These are phyloP conservation scores for Lycaon pictus DNA, from an alignment of 2,113 vertebrate genomes.

Conservation along the genomic window DNA sequence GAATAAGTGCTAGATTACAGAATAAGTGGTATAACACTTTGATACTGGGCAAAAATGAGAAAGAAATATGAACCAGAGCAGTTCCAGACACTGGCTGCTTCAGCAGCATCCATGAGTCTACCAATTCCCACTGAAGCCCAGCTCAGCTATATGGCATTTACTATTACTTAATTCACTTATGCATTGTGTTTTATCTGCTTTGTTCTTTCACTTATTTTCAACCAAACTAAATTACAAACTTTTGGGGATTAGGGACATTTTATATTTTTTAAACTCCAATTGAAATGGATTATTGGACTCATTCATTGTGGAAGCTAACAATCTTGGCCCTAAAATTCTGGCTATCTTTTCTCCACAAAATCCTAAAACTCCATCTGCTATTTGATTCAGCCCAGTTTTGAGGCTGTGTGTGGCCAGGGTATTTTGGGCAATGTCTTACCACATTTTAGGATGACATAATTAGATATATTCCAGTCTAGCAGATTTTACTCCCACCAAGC, in stretches of 20 bases:
- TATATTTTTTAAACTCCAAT: not conserved
- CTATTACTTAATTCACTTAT: not conserved
- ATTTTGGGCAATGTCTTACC: slow-evolving; percentile 39
- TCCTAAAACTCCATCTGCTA: slow-evolving; percentile 55
- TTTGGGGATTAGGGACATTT: not conserved
- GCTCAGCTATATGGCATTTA: not conserved
- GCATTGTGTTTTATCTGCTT: not conserved
- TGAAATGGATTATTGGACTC: not conserved
- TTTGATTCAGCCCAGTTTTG: not conserved
- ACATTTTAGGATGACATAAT: slow-evolving; percentile 51
- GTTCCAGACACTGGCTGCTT: not conserved
- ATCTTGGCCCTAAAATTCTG: not conserved
- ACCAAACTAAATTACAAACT: not conserved
- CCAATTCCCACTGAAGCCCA: not conserved
- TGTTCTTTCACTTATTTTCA: not conserved
- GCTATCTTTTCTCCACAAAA: slow-evolving; percentile 42
- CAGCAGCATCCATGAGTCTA: not conserved
- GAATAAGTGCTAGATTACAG: not conserved
- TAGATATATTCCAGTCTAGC: slow-evolving; percentile 57
- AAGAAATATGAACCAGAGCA: not conserved
- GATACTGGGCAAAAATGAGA: not conserved
- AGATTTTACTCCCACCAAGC: slow-evolving; percentile 46
- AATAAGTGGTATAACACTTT: not conserved
- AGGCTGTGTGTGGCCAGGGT: not conserved
- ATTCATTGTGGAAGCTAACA: not conserved